Conservation (phyloP, 1,140 invertebrate species). For the Glossosoma conforme region DNA sequence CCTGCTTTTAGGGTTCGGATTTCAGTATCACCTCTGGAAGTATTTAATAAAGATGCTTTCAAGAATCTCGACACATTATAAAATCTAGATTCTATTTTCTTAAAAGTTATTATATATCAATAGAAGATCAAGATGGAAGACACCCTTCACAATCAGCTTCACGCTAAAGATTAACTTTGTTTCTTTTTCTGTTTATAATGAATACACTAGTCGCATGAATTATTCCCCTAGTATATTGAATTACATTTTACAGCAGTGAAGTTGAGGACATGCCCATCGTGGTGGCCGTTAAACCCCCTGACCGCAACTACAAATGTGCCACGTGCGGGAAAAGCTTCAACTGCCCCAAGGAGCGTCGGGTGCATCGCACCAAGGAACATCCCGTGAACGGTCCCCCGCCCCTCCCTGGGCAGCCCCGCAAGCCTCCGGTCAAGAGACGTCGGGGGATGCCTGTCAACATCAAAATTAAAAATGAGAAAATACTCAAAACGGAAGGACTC, state of each 20-base stretch:
- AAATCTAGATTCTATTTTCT: no score
- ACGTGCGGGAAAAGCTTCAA: conserved; percentile 58
- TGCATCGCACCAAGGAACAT: conserved; percentile 54
- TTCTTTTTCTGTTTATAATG: no score
- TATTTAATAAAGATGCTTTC: no score
- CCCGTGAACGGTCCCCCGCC: conserved; percentile 11
- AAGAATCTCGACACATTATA: no score
- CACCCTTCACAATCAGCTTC: no score
- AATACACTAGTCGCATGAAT: no score
- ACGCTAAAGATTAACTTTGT: no score
- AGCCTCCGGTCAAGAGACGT: conserved; percentile 32
- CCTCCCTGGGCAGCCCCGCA: background rate
- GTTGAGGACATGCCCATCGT: conserved; percentile 27
- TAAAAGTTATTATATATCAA: no score
- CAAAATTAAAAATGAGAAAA: conserved; percentile 25
- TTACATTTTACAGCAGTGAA: conserved; percentile 16
- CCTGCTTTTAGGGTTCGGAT: no score
- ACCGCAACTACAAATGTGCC: conserved; percentile 51
- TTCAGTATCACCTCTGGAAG: no score
- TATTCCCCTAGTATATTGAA: no score
- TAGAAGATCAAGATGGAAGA: no score
- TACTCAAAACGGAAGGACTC: conserved; percentile 13
- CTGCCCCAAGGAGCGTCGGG: conserved; percentile 59
- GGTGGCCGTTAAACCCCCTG: conserved; percentile 23
- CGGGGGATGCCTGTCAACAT: conserved; percentile 34